Percentiles rank a stretch among this genome's conserved stretches.
These are phyloP conservation scores for Cryptocheilus praepositus DNA, from an alignment of 2,888 invertebrate species.

Conservation along the genomic window DNA sequence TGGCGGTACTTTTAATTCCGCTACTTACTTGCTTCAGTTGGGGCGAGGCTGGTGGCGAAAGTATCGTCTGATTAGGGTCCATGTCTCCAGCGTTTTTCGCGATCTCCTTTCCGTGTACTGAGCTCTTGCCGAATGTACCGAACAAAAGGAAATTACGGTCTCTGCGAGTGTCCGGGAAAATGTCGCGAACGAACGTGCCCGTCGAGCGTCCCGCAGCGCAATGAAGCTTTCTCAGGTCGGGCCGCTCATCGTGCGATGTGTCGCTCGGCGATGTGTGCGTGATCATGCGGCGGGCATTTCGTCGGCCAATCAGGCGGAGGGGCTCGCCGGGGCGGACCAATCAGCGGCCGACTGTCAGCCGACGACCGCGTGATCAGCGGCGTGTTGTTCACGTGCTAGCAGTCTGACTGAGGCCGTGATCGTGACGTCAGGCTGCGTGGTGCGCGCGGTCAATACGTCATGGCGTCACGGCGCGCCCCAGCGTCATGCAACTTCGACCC, in stretches of 20 bases:
- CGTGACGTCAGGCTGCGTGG: slow-evolving; percentile 77
- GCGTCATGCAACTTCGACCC: slow-evolving; percentile 59
- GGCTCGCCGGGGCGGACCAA: slow-evolving; percentile 85
- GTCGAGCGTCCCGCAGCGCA: slow-evolving; percentile 61
- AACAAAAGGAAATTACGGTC: not conserved
- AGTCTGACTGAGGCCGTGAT: slow-evolving; percentile 84
- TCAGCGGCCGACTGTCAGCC: slow-evolving; percentile 81
- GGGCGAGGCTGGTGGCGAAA: slow-evolving; percentile 72
- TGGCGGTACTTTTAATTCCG: slow-evolving; percentile 56
- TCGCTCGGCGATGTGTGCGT: slow-evolving; percentile 75
- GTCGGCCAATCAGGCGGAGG: slow-evolving; percentile 80
- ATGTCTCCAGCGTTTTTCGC: slow-evolving; percentile 35
- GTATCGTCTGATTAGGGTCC: slow-evolving; percentile 58
- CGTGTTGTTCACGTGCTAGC: slow-evolving; percentile 91
- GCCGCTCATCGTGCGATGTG: slow-evolving; percentile 59
- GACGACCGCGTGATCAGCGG: slow-evolving; percentile 84
- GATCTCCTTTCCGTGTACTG: not conserved
- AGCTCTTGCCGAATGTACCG: not conserved
- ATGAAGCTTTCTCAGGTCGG: slow-evolving; percentile 70
- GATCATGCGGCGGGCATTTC: slow-evolving; percentile 71
- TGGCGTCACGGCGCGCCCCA: slow-evolving; percentile 76
- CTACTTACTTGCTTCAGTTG: slow-evolving; percentile 64
- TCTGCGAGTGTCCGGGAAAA: not conserved
- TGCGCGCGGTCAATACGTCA: slow-evolving; percentile 77
- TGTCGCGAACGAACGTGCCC: slow-evolving; percentile 41